phyloP scores from a whole-genome alignment of 2,797 vertebrate species.

The Notoglanidium macrostoma region DNA sequence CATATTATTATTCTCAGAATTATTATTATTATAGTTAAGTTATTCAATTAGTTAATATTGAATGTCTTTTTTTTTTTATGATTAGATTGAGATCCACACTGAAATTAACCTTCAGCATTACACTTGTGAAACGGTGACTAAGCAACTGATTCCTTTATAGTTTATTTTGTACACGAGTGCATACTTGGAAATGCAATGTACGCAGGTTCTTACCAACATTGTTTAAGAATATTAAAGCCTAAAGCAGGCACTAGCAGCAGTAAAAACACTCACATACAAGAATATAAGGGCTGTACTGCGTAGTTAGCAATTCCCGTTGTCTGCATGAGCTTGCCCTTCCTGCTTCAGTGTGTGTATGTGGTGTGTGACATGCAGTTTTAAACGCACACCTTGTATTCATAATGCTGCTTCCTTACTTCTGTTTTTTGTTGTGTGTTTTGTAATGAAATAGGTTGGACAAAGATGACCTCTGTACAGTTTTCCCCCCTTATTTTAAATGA shows the following conservation, averaged over 20 bases:
- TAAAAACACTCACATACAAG: not conserved
- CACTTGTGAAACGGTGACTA: not conserved
- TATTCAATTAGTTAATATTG: not conserved
- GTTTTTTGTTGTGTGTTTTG: not conserved
- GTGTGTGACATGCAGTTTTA: conserved; percentile 3
- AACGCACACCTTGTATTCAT: not conserved
- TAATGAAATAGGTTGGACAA: conserved; percentile 20
- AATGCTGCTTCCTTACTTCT: not conserved
- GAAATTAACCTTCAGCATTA: not conserved
- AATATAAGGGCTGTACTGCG: conserved; percentile 22
- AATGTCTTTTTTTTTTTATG: not conserved
- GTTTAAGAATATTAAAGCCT: not conserved
- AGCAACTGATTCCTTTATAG: not conserved
- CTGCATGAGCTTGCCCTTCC: conserved; percentile 46
- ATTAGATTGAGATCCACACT: not conserved
- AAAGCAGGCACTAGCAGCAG: not conserved
- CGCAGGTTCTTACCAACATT: not conserved
- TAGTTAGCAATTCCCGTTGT: conserved; percentile 2
- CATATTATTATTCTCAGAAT: not conserved
- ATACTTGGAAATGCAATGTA: too few species aligned
- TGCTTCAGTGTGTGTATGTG: conserved; percentile 36
- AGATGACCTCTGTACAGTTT: not conserved
- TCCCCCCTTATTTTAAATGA: not conserved
- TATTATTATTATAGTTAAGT: not conserved
- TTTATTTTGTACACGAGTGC: not conserved